Conservation (phyloP, 2,888 invertebrate genomes). For the Agrenia bidenticulata region DNA sequence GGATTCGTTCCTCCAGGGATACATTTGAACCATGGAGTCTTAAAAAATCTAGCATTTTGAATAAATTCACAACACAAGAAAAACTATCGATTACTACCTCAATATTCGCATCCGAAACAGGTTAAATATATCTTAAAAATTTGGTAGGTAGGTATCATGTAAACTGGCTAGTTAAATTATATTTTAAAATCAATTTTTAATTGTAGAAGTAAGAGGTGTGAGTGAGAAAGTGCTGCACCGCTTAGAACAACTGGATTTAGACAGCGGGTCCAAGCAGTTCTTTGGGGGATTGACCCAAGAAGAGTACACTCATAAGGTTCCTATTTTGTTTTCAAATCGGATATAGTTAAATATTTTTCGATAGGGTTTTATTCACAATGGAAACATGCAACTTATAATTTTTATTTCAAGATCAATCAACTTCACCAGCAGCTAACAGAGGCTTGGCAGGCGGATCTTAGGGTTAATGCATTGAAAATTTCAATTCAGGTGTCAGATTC, state of each 20-base stretch:
- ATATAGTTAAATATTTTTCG: too few relatives aligned
- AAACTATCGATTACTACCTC: conserved; percentile 88
- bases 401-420: conserved; percentile 72
- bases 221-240: conserved; percentile 87
- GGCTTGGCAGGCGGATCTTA: conserved; percentile 92
- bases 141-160: conserved; percentile 54
- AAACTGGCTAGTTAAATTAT: neutral
- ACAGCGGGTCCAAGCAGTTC: conserved; percentile 82
- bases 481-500: conserved; percentile 77
- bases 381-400: neutral
- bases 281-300: conserved; percentile 88
- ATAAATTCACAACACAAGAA: conserved; percentile 89
- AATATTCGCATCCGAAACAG: conserved; percentile 52
- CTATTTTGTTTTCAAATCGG: neutral
- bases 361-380: too few relatives aligned
- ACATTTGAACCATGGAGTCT: conserved; percentile 75
- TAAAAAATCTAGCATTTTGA: conserved; percentile 75
- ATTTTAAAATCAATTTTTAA: too few relatives aligned
- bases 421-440: conserved; percentile 85
- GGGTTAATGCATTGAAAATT: conserved; percentile 93
- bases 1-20: conserved; percentile 54
- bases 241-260: conserved; percentile 91
- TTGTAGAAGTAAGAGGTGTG: conserved; percentile 56
- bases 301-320: conserved; percentile 67
- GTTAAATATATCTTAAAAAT: too few relatives aligned